Conservation (phyloP, 2,888 invertebrate species). For the Pammene fasciana region DNA sequence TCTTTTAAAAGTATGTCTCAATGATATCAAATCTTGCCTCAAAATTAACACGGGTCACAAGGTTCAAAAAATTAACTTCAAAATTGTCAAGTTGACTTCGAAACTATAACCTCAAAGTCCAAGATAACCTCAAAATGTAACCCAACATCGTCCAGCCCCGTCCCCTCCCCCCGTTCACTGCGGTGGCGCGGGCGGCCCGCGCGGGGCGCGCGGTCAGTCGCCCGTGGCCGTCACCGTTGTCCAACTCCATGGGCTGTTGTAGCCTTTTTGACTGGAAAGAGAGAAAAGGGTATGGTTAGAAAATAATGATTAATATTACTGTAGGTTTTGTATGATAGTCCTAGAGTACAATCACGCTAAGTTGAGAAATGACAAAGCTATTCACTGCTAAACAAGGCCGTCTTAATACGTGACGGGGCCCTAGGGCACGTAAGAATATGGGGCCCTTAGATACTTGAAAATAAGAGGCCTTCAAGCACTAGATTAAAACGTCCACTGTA, state of each 20-base stretch:
- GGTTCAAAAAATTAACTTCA: neutral
- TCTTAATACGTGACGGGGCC: too few species aligned
- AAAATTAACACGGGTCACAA: neutral
- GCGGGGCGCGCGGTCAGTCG: slow-evolving; percentile 85
- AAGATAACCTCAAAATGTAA: slow-evolving; percentile 20
- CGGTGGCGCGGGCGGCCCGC: slow-evolving; percentile 76
- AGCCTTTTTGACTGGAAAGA: slow-evolving; percentile 84
- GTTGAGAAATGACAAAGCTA: too few species aligned
- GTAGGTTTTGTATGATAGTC: neutral
- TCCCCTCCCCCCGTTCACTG: slow-evolving; percentile 58
- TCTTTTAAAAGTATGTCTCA: neutral
- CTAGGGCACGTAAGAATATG: too few species aligned
- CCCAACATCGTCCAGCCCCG: slow-evolving; percentile 43
- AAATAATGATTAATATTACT: neutral
- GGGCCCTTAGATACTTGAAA: too few species aligned
- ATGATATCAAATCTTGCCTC: neutral
- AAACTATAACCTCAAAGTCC: slow-evolving; percentile 6
- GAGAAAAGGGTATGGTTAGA: slow-evolving; percentile 43
- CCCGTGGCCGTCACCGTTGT: slow-evolving; percentile 85
- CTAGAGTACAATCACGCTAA: too few species aligned
- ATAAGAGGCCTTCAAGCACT: too few species aligned
- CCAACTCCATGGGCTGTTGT: slow-evolving; percentile 86
- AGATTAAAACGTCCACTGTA: too few species aligned
- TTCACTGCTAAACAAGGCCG: too few species aligned
- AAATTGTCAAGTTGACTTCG: neutral